A percentile compares a stretch with the other conserved stretches of the same genome.
Conservation (phyloP, 2,888 invertebrate genomes). For the Eupithecia pulchellata region DNA sequence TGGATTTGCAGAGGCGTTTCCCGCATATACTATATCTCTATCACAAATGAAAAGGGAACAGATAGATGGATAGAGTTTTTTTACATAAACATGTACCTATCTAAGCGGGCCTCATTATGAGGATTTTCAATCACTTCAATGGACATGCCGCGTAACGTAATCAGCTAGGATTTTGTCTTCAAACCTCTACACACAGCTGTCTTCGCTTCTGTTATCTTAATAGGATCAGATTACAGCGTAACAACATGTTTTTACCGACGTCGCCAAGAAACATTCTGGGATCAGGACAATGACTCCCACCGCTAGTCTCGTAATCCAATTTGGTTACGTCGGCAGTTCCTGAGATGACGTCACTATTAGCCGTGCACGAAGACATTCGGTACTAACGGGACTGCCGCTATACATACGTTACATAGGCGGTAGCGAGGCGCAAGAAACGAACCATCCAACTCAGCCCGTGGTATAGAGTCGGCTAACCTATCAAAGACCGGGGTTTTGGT, state of each 20-base stretch:
- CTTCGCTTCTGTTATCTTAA: background rate
- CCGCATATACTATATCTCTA: too few species aligned
- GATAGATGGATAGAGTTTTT: background rate
- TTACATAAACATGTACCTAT: background rate
- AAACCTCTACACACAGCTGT: background rate
- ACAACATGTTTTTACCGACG: background rate
- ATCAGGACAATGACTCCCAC: background rate
- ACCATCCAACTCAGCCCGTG: too few species aligned
- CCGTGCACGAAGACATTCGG: background rate
- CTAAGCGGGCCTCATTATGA: background rate
- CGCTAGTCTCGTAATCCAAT: conserved; percentile 25
- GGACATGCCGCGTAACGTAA: background rate
- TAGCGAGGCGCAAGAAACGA: too few species aligned
- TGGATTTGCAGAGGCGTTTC: too few species aligned
- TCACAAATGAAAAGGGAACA: too few species aligned
- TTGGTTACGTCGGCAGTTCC: conserved; percentile 27
- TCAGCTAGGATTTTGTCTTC: background rate
- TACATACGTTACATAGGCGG: background rate
- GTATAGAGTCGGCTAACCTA: too few species aligned
- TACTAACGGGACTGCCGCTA: background rate
- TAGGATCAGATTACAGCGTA: background rate
- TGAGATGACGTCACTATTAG: conserved; percentile 23
- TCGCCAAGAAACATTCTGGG: background rate
- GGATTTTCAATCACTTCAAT: background rate
- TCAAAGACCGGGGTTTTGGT: too few species aligned